phyloP scores from a whole-genome alignment of 1,140 invertebrate species.

The Mya arenaria region DNA sequence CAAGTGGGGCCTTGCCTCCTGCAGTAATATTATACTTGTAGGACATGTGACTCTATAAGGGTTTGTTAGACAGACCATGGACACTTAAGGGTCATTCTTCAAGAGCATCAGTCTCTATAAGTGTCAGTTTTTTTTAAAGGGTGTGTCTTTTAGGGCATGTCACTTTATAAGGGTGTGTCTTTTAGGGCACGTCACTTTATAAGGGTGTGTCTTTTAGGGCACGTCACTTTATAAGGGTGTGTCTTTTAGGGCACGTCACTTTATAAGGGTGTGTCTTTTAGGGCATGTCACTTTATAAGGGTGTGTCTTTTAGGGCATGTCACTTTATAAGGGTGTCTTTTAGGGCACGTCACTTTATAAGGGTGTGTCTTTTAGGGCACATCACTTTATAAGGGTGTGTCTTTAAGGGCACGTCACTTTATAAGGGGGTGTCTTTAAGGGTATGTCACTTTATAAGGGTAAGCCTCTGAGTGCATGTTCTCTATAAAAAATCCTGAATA shows the following conservation, averaged over 20 bases:
- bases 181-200: neutral
- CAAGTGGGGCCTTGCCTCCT: constrained; percentile 72
- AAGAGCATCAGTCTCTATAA: neutral
- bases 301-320: neutral
- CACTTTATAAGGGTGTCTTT: constrained; percentile 43
- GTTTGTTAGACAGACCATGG: neutral
- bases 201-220: neutral
- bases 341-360: neutral
- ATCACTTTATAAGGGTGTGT: neutral
- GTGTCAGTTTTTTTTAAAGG: neutral
- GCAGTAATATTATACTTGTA: constrained; percentile 48
- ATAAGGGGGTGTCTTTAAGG: no score
- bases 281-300: neutral
- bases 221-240: no score
- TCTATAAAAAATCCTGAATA: neutral
- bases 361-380: neutral
- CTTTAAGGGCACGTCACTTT: no score
- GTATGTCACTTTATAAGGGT: neutral
- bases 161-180: neutral
- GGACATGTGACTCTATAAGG: neutral
- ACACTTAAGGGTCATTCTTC: neutral
- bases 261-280: neutral
- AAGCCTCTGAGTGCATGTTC: neutral
- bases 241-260: neutral
- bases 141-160: constrained; percentile 19